Percentiles rank a stretch among this genome's conserved stretches.
phyloP scores from a whole-genome alignment of 2,797 vertebrate genomes.

The Muscicapa comitata region DNA sequence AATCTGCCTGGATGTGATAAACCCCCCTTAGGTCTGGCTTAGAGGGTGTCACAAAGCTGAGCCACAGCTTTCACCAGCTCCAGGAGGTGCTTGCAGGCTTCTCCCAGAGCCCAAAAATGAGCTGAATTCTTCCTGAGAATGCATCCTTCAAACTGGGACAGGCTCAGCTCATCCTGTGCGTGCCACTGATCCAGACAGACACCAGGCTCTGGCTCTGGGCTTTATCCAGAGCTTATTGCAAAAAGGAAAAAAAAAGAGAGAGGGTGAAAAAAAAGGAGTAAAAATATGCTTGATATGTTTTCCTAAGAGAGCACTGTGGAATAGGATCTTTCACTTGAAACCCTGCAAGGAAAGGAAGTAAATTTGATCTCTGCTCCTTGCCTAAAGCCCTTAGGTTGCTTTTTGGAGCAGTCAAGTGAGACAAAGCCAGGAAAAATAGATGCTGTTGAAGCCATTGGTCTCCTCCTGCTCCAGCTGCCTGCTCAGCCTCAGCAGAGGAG shows the following conservation, averaged over 20 bases:
- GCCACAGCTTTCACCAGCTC: background rate
- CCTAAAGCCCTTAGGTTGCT: background rate
- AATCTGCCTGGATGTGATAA: background rate
- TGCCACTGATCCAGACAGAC: background rate
- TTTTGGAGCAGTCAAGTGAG: background rate
- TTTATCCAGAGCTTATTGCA: background rate
- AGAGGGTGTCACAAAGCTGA: background rate
- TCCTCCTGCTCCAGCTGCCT: background rate
- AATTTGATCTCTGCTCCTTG: conserved; percentile 1
- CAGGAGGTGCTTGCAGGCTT: background rate
- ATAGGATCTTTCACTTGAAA: background rate
- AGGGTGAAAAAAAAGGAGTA: fast-evolving
- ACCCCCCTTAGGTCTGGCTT: background rate
- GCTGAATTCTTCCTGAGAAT: background rate
- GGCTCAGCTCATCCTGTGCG: background rate
- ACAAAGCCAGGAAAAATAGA: conserved; percentile 38
- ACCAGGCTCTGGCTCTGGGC: background rate
- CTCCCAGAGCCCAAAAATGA: background rate
- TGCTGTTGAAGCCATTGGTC: background rate
- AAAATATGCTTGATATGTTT: background rate
- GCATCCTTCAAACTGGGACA: background rate
- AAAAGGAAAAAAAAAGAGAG: background rate
- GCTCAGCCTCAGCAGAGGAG: background rate
- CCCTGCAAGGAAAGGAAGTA: background rate
- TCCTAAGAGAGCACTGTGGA: background rate